Conservation (phyloP, 2,797 vertebrate species). For the Xiphophorus birchmanni region DNA sequence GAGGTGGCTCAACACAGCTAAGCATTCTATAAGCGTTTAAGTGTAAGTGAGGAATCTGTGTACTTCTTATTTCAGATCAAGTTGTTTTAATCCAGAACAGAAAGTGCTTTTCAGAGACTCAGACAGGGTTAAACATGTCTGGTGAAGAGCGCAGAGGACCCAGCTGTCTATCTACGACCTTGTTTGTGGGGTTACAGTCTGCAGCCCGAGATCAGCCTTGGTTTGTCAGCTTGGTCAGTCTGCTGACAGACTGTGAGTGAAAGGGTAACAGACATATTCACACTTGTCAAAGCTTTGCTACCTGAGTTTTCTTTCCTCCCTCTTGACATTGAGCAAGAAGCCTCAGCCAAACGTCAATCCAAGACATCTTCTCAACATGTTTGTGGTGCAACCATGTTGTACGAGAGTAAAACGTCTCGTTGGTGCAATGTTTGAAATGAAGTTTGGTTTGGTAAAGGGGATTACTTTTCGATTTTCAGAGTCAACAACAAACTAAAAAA, state of each 20-base stretch:
- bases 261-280: conserved; percentile 78
- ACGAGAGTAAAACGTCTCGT: conserved; percentile 10
- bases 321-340: conserved; percentile 49
- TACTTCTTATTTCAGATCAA: conserved; percentile 36
- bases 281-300: conserved; percentile 75
- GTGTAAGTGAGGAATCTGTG: conserved; percentile 8
- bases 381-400: conserved; percentile 7
- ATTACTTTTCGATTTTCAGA: not conserved
- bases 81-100: conserved; percentile 30
- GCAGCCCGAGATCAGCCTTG: conserved; percentile 61
- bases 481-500: not conserved
- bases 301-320: conserved; percentile 59
- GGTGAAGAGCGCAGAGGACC: conserved; percentile 50
- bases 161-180: conserved; percentile 68
- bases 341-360: conserved; percentile 38
- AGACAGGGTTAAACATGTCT: conserved; percentile 59
- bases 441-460: not conserved
- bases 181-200: conserved; percentile 73
- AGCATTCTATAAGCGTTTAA: conserved; percentile 17
- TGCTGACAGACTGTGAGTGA: conserved; percentile 78
- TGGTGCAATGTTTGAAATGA: conserved; percentile 9
- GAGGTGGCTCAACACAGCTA: conserved; percentile 4
- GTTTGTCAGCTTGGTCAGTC: conserved; percentile 77
- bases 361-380: conserved; percentile 37
- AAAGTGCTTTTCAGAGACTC: conserved; percentile 33